Conservation (phyloP, 1,140 invertebrate species). For the roundworm (Caenorhabditis elegans) region DNA sequence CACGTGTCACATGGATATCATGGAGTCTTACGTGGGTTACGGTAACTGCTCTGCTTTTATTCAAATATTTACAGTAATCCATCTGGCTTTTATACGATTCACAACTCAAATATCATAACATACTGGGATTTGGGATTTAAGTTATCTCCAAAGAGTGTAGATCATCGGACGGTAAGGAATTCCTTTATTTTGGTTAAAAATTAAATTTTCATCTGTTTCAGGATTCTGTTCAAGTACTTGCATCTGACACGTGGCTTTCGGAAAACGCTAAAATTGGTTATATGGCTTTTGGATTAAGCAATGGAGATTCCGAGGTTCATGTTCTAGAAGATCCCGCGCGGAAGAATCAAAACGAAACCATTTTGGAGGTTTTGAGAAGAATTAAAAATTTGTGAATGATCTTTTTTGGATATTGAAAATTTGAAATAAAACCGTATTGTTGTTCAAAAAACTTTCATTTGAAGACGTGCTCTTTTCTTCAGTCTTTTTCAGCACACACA, state of each 20-base stretch:
- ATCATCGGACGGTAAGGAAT: background rate
- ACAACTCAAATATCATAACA: background rate
- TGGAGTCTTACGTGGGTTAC: slow-evolving; percentile 6
- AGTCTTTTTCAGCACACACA: no score
- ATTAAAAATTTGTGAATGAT: background rate
- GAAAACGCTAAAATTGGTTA: background rate
- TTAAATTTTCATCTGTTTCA: background rate
- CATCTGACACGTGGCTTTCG: background rate
- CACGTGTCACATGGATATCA: background rate
- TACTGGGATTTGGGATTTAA: slow-evolving; percentile 14
- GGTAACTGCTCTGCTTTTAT: background rate
- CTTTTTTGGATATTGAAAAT: background rate
- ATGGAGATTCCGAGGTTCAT: background rate
- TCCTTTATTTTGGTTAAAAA: background rate
- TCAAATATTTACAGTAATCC: background rate
- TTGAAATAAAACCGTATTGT: background rate
- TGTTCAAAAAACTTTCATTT: no score
- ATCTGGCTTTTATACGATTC: background rate
- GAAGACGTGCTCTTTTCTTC: no score
- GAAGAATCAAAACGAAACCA: slow-evolving; percentile 12
- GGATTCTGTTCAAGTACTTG: background rate
- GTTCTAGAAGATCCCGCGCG: background rate
- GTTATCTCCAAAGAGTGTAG: background rate
- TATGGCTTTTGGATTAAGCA: slow-evolving; percentile 12
- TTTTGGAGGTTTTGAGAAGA: background rate